phyloP scores from a whole-genome alignment of 2,797 vertebrate species.

The Lepus townsendii region DNA sequence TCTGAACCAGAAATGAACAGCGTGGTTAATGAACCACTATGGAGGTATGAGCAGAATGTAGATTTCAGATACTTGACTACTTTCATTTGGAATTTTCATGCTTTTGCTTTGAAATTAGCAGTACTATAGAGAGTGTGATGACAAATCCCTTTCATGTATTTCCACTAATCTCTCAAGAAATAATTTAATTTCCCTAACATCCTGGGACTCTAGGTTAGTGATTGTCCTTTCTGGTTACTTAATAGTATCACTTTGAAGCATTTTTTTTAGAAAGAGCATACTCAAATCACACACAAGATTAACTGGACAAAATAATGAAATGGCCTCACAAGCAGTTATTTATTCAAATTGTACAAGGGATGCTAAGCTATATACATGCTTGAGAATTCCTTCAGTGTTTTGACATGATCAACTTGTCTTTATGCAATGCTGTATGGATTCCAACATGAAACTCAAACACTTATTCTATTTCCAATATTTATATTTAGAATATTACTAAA shows the following conservation, averaged over 20 bases:
- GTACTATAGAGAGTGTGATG: background rate
- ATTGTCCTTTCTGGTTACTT: background rate
- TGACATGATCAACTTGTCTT: background rate
- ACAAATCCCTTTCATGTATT: background rate
- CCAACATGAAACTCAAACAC: background rate
- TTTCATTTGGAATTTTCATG: background rate
- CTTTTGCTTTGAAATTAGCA: conserved; percentile 12
- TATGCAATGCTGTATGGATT: background rate
- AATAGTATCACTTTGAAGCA: background rate
- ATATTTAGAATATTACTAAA: background rate
- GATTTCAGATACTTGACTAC: background rate
- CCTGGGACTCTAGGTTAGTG: background rate
- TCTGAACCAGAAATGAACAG: background rate
- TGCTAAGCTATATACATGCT: background rate
- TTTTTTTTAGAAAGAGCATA: background rate
- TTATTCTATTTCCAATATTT: background rate
- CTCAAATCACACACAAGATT: background rate
- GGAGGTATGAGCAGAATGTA: background rate
- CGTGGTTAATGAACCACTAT: background rate
- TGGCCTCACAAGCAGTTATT: background rate
- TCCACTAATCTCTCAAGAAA: background rate
- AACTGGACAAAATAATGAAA: background rate
- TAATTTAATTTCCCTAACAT: background rate
- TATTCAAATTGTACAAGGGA: background rate
- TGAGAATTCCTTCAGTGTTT: background rate